Base-by-base conservation (phyloP, 2,113 vertebrate genomes). In the Pholis gunnellus region DNA sequence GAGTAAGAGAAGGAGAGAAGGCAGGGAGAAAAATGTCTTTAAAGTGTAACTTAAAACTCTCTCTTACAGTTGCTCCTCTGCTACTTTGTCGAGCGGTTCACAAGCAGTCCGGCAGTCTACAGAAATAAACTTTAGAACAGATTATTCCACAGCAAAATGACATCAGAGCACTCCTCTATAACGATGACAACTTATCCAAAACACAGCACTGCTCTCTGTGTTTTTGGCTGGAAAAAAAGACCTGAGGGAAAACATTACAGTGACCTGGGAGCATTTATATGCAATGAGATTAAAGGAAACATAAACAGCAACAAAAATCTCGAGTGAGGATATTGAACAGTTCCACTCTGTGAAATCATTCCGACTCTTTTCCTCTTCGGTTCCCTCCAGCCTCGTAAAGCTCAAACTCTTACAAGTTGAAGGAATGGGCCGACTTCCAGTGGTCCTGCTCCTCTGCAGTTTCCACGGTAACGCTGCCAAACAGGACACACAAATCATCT, bases 361-460 rank as follows among this genome's bases (percentile, higher is more conserved):
- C 84, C 42, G 54, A 83, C 84, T 85, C 84, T 84, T 90, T 86
- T 89, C 89, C 88, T 89, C 82, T 89, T 82, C 13, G 69, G 75
- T 75, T 94, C 86, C 90, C 88, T 92, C 64, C 83, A 95, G 95
- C 88, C 56, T 92, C 85, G 79, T 93, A 91, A 91, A 88, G 72
- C 75, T 86, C 52, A 88, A 84, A 50, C 86, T 81, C 87, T 88
- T 74, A 85, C 88, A 88, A 91, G 87, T 63, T 80, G 81, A 87
- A 94, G 89, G 83, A 89, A 96, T 96, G 95, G 95, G 91, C 88
- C 82, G 76, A 69, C 79, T 94, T 88, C 92, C 93, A 93, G 87
- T 92, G 86, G 86, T 92, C 87, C 90, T 94, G 88, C 93, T 96
- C 85, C 92, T 96, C 84, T 95, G 94, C 90, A 88, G 94, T 95